Conservation (phyloP, 92 coral and sea anemone species). For the Porites cylindrica region DNA sequence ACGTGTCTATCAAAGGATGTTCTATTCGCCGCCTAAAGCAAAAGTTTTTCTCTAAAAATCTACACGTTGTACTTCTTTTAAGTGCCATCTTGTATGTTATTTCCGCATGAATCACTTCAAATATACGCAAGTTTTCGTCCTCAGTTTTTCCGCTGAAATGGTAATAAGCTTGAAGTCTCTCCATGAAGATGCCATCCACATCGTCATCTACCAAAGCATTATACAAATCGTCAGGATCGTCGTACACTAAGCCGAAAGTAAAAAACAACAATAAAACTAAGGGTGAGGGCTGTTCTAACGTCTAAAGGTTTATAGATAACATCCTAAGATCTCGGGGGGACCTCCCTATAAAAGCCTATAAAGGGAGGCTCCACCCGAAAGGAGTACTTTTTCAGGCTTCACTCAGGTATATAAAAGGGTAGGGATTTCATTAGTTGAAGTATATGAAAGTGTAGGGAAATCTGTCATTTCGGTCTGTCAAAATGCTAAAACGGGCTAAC, state of each 20-base stretch:
- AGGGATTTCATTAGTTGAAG: too few species aligned
- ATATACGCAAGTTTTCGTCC: constrained; percentile 67
- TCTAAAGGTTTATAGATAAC: too few species aligned
- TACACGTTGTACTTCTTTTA: constrained; percentile 7
- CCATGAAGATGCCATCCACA: constrained; percentile 78
- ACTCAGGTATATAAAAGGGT: too few species aligned
- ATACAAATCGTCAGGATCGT: constrained; percentile 30
- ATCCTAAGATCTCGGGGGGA: too few species aligned
- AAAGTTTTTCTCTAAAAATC: constrained; percentile 5
- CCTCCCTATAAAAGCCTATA: too few species aligned
- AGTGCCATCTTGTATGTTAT: constrained; percentile 53
- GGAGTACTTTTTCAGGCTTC: too few species aligned
- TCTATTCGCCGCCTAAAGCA: constrained; percentile 41
- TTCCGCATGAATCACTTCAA: constrained; percentile 28
- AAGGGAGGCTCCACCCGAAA: too few species aligned
- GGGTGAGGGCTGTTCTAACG: too few species aligned
- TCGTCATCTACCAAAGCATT: constrained; percentile 20
- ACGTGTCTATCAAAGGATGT: constrained; percentile 18
- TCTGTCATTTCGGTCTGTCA: too few species aligned
- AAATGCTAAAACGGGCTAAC: too few species aligned
- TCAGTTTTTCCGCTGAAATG: constrained; percentile 8
- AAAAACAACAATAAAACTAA: not conserved
- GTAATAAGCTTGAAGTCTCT: constrained; percentile 71
- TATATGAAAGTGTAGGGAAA: too few species aligned
- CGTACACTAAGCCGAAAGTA: not conserved